Conservation (phyloP, 2,797 vertebrate genomes). For the Alcedo quadribrachys region DNA sequence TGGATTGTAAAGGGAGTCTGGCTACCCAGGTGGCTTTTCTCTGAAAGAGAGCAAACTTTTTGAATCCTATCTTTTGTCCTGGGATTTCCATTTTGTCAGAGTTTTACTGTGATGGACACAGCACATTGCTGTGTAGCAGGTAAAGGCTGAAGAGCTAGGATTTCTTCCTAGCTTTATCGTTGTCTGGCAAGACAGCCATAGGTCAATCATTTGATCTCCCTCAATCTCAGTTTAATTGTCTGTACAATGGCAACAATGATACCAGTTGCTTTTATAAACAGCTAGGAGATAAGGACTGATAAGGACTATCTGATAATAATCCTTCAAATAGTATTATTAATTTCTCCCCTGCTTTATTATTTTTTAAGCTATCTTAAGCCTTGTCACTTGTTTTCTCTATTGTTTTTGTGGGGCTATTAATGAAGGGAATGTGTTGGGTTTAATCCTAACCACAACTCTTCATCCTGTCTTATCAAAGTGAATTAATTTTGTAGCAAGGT, state of each 20-base stretch:
- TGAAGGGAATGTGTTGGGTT: neutral
- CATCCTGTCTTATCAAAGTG: neutral
- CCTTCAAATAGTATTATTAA: neutral
- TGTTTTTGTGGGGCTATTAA: neutral
- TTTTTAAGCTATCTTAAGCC: neutral
- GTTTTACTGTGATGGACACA: neutral
- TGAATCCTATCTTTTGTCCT: neutral
- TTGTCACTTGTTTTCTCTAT: neutral
- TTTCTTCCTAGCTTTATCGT: neutral
- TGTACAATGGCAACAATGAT: neutral
- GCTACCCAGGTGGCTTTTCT: neutral
- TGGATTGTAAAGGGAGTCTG: neutral
- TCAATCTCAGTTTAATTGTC: neutral
- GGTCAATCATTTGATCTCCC: neutral
- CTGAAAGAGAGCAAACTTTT: neutral
- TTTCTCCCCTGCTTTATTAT: neutral
- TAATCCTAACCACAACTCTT: constrained; percentile 8
- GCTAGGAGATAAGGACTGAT: neutral
- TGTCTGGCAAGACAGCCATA: neutral
- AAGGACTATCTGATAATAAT: neutral
- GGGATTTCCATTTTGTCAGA: neutral
- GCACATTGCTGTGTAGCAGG: neutral
- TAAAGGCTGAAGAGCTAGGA: neutral
- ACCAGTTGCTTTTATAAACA: neutral
- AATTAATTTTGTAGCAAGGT: neutral